Conservation (phyloP, 2,797 vertebrate species). For the Protonibea diacanthus region DNA sequence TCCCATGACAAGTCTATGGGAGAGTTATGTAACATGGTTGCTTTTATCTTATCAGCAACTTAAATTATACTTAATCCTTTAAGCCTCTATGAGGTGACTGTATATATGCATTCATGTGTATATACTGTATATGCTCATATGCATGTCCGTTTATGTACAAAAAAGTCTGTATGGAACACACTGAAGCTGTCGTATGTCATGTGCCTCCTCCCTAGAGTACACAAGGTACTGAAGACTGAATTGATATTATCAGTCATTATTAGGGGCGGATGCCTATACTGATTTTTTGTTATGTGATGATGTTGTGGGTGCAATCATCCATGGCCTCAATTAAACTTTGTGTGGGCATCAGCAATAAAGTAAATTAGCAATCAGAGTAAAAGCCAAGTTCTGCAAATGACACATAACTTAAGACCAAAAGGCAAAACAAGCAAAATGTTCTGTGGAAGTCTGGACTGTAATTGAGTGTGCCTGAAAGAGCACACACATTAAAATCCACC, state of each 20-base stretch:
- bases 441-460: not conserved
- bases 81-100: not conserved
- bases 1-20: slow-evolving; percentile 7
- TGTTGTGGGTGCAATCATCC: not conserved
- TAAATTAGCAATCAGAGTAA: not conserved
- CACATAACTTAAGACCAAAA: not conserved
- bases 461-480: no score
- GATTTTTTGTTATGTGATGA: not conserved
- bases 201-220: not conserved
- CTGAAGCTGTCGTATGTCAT: not conserved
- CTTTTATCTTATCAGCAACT: slow-evolving; percentile 15
- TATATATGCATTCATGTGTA: not conserved
- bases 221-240: not conserved
- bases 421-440: not conserved
- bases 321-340: slow-evolving; percentile 9
- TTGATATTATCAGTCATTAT: slow-evolving; percentile 19
- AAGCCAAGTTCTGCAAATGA: not conserved
- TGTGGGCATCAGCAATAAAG: not conserved
- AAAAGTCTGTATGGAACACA: not conserved
- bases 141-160: not conserved
- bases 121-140: not conserved
- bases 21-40: slow-evolving; percentile 34
- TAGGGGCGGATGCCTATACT: not conserved
- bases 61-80: slow-evolving; percentile 20
- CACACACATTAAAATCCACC: no score